These are phyloP conservation scores for Apodemus speciosus DNA, from an alignment of 2,113 vertebrate species.

Conservation along the genomic window DNA sequence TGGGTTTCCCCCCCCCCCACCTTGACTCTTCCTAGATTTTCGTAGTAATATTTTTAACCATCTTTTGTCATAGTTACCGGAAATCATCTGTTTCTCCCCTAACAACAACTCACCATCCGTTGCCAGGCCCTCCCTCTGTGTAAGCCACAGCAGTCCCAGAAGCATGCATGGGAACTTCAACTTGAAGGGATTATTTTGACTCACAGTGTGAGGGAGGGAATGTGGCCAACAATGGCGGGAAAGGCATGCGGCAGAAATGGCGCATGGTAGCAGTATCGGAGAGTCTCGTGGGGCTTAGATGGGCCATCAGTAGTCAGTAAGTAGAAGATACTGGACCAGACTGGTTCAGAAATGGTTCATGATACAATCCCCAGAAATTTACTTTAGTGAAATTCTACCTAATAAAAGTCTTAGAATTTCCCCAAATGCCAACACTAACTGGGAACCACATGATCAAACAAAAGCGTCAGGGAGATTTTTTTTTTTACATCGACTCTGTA, in stretches of 20 bases:
- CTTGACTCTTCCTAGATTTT: background rate
- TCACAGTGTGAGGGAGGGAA: background rate
- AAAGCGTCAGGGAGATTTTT: background rate
- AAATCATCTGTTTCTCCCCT: background rate
- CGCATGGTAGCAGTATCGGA: background rate
- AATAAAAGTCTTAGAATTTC: background rate
- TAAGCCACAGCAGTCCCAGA: background rate
- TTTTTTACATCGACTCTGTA: background rate
- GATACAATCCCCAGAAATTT: background rate
- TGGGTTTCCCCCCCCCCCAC: background rate
- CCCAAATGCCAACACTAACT: background rate
- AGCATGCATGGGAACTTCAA: background rate
- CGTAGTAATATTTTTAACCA: background rate
- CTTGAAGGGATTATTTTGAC: background rate
- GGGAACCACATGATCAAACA: background rate
- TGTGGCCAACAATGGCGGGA: rapidly evolving
- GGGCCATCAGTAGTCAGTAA: background rate
- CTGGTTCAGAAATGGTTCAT: background rate
- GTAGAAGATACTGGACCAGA: background rate
- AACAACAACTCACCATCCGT: background rate
- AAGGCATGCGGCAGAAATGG: too few species aligned
- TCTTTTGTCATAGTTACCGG: background rate
- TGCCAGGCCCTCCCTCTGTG: background rate
- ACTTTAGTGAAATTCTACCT: background rate
- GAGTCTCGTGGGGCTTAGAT: background rate